A percentile compares a stretch with the other conserved stretches of the same genome.
Conservation (phyloP, 2,797 vertebrate species). For the Muraenolepis orangiensis region DNA sequence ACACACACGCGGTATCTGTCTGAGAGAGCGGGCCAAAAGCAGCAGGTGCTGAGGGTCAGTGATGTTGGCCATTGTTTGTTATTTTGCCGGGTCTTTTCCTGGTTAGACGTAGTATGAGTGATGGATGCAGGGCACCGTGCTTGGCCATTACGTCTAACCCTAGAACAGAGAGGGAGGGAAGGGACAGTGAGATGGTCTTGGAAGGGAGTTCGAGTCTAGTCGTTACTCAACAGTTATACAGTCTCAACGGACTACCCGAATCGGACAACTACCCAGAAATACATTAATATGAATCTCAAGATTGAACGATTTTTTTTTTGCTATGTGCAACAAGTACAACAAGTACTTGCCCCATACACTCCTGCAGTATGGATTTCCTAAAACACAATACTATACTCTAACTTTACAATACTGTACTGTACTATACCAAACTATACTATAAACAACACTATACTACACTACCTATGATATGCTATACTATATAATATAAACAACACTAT, state of each 20-base stretch:
- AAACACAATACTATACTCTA: no score
- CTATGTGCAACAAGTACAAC: no score
- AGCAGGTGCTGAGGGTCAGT: constrained; percentile 58
- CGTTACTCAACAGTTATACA: neutral
- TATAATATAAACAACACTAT: no score
- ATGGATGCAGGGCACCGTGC: constrained; percentile 38
- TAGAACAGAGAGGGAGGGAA: neutral
- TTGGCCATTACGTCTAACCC: constrained; percentile 47
- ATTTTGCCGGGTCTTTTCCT: no score
- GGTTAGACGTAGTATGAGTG: constrained; percentile 40
- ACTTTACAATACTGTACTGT: no score
- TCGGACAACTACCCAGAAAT: neutral
- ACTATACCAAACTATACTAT: no score
- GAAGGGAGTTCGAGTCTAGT: neutral
- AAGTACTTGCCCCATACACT: no score
- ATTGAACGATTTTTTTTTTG: no score
- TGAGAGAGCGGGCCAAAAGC: constrained; percentile 40
- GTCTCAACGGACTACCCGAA: neutral
- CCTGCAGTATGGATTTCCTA: no score
- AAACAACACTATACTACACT: no score
- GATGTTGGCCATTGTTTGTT: constrained; percentile 17
- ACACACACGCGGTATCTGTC: constrained; percentile 23
- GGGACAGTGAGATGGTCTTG: neutral
- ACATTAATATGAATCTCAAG: no score
- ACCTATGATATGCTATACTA: no score